Conservation (phyloP, 2,113 vertebrate species). For the Pongo pygmaeus region DNA sequence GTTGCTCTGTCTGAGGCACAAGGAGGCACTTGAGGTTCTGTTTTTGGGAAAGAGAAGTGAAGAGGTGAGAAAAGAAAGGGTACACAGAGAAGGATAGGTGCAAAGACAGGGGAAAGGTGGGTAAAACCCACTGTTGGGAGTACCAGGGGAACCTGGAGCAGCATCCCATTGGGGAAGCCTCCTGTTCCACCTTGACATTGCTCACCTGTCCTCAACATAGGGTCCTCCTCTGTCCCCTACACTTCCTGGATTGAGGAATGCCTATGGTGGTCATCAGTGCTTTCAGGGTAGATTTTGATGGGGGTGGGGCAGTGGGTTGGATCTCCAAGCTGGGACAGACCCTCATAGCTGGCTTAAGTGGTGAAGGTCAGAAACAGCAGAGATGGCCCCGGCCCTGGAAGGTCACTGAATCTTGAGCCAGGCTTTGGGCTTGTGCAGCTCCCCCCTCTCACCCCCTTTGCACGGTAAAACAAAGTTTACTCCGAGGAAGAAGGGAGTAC, state of each 20-base stretch:
- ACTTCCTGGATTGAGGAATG: background rate
- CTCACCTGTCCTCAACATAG: background rate
- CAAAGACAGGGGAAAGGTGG: background rate
- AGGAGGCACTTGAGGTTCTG: background rate
- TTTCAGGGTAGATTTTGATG: accelerated
- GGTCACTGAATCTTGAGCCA: background rate
- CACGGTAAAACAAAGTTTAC: background rate
- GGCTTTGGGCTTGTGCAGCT: background rate
- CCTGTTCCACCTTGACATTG: background rate
- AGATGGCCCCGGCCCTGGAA: accelerated
- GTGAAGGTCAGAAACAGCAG: background rate
- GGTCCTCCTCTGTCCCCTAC: background rate
- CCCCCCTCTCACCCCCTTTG: background rate
- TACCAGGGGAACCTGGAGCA: background rate
- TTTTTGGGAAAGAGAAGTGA: background rate
- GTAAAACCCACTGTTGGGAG: too few relatives aligned
- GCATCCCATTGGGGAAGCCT: accelerated
- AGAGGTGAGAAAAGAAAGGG: background rate
- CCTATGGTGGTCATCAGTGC: background rate
- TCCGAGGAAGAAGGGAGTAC: background rate
- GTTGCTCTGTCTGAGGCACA: background rate
- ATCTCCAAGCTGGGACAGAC: background rate
- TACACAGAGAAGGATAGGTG: background rate
- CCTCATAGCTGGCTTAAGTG: accelerated
- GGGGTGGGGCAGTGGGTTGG: accelerated